phyloP scores from a whole-genome alignment of 2,113 vertebrate genomes.

The Oreocharis arfaki region DNA sequence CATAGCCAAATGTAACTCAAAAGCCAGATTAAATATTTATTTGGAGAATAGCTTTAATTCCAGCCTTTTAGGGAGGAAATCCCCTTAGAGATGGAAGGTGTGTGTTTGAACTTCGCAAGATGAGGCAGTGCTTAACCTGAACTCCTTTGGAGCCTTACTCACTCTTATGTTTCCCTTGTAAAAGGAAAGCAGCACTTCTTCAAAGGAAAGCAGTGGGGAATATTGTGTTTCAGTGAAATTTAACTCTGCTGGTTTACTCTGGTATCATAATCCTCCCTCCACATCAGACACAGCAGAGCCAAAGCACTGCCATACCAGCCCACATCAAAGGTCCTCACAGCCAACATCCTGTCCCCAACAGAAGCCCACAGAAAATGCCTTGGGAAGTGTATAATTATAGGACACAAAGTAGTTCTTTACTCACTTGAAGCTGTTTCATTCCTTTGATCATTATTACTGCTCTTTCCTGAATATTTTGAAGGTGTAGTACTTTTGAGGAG shows the following conservation, averaged over 20 bases:
- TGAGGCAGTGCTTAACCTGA: neutral
- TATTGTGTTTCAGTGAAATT: neutral
- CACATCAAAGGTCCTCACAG: neutral
- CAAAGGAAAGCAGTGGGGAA: neutral
- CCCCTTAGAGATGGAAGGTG: neutral
- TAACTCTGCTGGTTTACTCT: neutral
- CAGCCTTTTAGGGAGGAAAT: neutral
- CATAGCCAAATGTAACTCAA: neutral
- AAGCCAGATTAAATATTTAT: constrained; percentile 44
- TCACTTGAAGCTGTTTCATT: neutral
- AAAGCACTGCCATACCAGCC: neutral
- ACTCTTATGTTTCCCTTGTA: neutral
- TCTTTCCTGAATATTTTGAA: neutral
- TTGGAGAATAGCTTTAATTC: constrained; percentile 23
- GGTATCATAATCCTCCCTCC: neutral
- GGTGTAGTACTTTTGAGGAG: neutral
- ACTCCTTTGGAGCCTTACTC: neutral
- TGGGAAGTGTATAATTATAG: neutral
- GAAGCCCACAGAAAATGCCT: neutral
- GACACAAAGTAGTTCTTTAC: neutral
- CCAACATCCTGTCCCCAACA: neutral
- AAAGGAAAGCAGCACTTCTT: neutral
- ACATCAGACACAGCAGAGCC: neutral
- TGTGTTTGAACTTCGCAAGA: neutral
- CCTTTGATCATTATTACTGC: neutral